Conservation (phyloP, 2,113 vertebrate genomes). For the Sakesphorus luctuosus region DNA sequence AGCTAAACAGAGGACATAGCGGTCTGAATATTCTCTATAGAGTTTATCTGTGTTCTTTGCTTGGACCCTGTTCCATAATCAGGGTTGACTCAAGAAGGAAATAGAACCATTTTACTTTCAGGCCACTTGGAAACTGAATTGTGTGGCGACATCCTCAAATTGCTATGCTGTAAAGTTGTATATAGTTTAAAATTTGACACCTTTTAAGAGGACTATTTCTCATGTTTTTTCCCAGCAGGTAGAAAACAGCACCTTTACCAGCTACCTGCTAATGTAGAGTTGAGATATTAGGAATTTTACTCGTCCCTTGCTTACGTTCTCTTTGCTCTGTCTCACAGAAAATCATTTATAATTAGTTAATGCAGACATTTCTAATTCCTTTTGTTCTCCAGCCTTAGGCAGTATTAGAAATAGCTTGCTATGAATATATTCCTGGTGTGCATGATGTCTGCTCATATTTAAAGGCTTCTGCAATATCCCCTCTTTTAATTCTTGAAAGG, state of each 20-base stretch:
- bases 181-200: background rate
- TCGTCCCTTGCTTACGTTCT: background rate
- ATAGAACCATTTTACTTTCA: background rate
- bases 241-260: background rate
- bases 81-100: background rate
- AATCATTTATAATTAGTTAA: conserved; percentile 37
- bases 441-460: conserved; percentile 38
- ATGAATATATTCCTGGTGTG: conserved; percentile 26
- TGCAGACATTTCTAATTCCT: conserved; percentile 59
- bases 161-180: background rate
- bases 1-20: background rate
- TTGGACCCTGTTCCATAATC: background rate
- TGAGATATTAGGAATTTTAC: conserved; percentile 5
- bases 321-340: conserved; percentile 11
- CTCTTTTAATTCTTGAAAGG: background rate
- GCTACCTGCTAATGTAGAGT: background rate
- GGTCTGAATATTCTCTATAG: background rate
- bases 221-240: background rate
- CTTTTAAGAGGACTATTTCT: background rate
- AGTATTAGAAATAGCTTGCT: conserved; percentile 56
- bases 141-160: background rate
- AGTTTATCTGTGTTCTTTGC: background rate
- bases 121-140: background rate
- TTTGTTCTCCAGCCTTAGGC: conserved; percentile 59
- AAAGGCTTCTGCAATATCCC: conserved; percentile 4